A percentile compares a stretch with the other conserved stretches of the same genome.
Evolutionary conservation across 2,113 vertebrate species (phyloP).

Genomic region (Pipra filicauda): DNA sequence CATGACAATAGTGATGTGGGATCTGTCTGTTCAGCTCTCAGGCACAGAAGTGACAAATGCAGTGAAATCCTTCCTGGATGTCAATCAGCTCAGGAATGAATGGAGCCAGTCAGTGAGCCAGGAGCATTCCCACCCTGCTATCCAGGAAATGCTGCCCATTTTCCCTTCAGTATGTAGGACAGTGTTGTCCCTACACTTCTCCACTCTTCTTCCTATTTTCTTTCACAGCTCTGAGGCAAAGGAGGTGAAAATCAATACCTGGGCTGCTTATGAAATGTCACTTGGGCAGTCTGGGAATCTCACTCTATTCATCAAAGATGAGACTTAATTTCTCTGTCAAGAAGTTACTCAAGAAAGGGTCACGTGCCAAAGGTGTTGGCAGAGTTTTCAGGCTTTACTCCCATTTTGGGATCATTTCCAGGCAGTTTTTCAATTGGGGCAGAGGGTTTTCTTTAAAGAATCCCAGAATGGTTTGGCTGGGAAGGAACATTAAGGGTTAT

Average conservation of each 20-base stretch:
- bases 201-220: not conserved
- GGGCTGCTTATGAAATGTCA: not conserved
- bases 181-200: not conserved
- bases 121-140: not conserved
- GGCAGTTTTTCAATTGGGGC: fast-evolving
- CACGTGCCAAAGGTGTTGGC: not conserved
- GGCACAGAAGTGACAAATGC: not conserved
- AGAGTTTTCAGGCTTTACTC: not conserved
- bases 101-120: not conserved
- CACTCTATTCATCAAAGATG: not conserved
- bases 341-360: not conserved
- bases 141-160: not conserved
- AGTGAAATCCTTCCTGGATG: not conserved
- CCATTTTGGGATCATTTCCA: not conserved
- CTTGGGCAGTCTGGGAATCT: not conserved
- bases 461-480: not conserved
- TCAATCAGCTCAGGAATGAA: not conserved
- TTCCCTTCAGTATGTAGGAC: not conserved
- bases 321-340: not conserved
- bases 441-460: not conserved
- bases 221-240: not conserved
- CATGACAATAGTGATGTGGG: not conserved
- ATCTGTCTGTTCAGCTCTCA: constrained; percentile 1
- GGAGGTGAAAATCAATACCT: not conserved
- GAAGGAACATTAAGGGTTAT: not conserved